Base-by-base conservation (phyloP, 2,113 vertebrate genomes). In the Copsychus sechellarum region DNA sequence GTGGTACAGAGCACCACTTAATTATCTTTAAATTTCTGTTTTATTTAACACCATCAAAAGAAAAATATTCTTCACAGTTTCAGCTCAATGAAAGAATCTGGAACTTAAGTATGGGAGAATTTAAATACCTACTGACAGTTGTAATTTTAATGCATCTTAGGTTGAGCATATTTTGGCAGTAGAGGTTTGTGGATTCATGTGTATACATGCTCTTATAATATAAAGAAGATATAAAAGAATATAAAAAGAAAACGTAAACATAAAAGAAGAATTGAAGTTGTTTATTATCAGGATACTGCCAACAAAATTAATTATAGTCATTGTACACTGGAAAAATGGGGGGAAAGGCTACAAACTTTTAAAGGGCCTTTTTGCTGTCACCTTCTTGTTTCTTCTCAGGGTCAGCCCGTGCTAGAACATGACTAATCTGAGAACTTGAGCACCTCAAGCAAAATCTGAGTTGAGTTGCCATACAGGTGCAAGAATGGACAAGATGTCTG, bases 401-500 rank as follows among this genome's bases (percentile, higher is more conserved):
- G 17, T 60, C 14, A 92, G 48, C 5, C 17, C 9, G 62, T n/a
- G 19, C 3, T 71, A 28, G 15, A 40, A 20, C 22, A 56, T n/a
- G 33, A 58, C 23, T 47, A 58, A 71, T 38, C 31, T 54, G 12
- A 64, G 4, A 47, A 26, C 7, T 4, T 57, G 34, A 81, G 5
- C 9, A 26, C 22, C 11, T 45, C 23, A 36, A 23, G 8, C 7
- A 88, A 81, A 66, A 62, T 71, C 42, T 12, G 21, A 3, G 6
- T 33, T 77, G 14, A 72, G 6, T 31, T 81, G 14, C 14, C 20
- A 11, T 36, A 66, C 2, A 23, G n/a, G 7, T 40, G 10, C 13
- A 42, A 5, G 31, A 90, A 15, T 0, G 1, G 18, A 34, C 0
- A 1, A 69, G 21, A 45, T 29, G 1, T 18, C 48, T 14, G 10